Evolutionary conservation across 2,113 vertebrate species (phyloP), one percentile per base, ranked within the genome.

Genomic region (Cnemophilus loriae): DNA sequence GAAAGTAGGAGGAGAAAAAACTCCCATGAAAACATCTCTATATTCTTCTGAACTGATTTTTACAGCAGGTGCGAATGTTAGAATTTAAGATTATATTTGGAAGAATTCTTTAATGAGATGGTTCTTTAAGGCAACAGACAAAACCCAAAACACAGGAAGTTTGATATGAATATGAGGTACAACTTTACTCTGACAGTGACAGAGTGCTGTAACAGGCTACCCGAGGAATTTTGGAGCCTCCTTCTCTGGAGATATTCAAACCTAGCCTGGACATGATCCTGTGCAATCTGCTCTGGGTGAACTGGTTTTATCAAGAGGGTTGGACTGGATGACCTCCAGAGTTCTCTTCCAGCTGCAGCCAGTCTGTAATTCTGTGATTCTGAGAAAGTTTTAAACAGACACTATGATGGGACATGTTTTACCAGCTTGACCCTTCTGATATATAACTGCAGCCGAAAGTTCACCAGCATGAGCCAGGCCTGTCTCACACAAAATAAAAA

Each of bases 21-120:
- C 1, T 0, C 1, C 1, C 10, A 6, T 59, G 10, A 70, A 94
- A 84, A 30, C 4, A 1, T 39, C 44, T 18, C 8, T 73, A 3
- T 35, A 35, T 21, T 63, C 15, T 83, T 86, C 24, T 67, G 42
- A 69, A 59, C 5, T 17, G 26, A 35, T 86, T 82, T 78, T 57
- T 74, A 28, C 18, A 53, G 9, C 20, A 70, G 27, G 8, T n/a
- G 35, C 13, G 39, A 47, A 22, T 41, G 11, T 20, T 56, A 70
- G 64, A 55, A 80, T 59, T 70, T 46, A 19, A 67, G 22, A 30
- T 7, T n/a, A 7, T 24, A 17, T 75, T 89, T 81, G 27, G 5
- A 57, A 59, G 6, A 37, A 10, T 30, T 92, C 7, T 81, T 74
- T 37, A 50, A 50, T 7, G 19, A 77, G 67, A 46, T 11, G 4